Evolutionary conservation across 2,797 vertebrate genomes (phyloP).

Genomic region (Stomatorhinus walkeri): DNA sequence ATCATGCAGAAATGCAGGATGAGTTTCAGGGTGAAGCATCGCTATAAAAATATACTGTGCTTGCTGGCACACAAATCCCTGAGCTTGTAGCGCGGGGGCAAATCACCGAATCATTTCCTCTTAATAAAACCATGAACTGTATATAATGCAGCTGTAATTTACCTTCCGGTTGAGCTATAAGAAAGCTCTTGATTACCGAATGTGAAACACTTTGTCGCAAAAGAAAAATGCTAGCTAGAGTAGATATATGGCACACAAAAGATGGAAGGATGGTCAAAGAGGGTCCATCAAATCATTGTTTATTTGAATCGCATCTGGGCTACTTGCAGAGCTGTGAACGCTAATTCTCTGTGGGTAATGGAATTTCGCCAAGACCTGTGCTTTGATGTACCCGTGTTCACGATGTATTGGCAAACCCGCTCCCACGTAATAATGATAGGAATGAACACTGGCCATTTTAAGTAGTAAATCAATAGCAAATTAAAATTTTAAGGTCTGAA

Average conservation of each 20-base stretch:
- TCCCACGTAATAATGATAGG: slow-evolving; percentile 65
- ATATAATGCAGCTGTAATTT: slow-evolving; percentile 13
- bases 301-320: background rate
- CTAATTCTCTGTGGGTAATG: slow-evolving; percentile 17
- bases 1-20: background rate
- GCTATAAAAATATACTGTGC: slow-evolving; percentile 7
- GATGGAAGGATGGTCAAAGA: background rate
- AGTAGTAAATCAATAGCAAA: slow-evolving; percentile 76
- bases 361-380: slow-evolving; percentile 35
- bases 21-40: background rate
- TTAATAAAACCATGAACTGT: slow-evolving; percentile 8
- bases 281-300: background rate
- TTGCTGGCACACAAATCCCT: slow-evolving; percentile 1
- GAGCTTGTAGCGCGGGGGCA: background rate
- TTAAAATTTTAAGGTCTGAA: slow-evolving; percentile 72
- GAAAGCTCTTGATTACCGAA: background rate
- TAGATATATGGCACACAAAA: background rate
- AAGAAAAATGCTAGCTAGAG: background rate
- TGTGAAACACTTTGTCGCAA: background rate
- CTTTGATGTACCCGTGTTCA: slow-evolving; percentile 52
- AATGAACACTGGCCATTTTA: slow-evolving; percentile 65
- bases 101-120: slow-evolving; percentile 6
- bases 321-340: slow-evolving; percentile 4
- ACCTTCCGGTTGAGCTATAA: background rate
- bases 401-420: slow-evolving; percentile 58